phyloP scores from a whole-genome alignment of 2,797 vertebrate genomes.

The Menidia menidia region DNA sequence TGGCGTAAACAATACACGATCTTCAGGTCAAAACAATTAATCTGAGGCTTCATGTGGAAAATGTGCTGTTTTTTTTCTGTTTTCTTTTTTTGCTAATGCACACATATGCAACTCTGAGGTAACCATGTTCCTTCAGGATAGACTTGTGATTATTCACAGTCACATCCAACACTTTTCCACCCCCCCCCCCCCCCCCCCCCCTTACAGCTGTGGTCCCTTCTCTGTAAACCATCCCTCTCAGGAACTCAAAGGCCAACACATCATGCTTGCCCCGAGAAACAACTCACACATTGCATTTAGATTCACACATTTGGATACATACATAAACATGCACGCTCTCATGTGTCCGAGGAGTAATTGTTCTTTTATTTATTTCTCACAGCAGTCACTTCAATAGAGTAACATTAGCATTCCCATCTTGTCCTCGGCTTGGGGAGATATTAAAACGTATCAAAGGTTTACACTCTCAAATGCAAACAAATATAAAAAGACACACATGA shows the following conservation, averaged over 20 bases:
- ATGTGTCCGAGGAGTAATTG: neutral
- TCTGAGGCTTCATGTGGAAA: conserved; percentile 29
- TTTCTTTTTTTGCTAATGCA: conserved; percentile 11
- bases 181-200: no score
- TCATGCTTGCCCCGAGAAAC: no score
- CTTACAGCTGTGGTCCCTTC: neutral
- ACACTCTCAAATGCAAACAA: neutral
- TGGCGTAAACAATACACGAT: conserved; percentile 72
- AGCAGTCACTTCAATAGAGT: conserved; percentile 3
- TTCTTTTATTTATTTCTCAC: conserved; percentile 4
- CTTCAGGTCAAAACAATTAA: conserved; percentile 61
- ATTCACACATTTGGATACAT: conserved; percentile 15
- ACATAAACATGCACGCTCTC: neutral
- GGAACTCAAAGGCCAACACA: neutral
- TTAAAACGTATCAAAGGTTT: conserved; percentile 14
- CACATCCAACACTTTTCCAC: neutral
- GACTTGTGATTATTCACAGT: neutral
- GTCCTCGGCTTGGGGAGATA: conserved; percentile 12
- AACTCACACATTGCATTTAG: conserved; percentile 17
- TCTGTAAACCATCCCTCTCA: conserved; percentile 1
- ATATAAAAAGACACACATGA: neutral
- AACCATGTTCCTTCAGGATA: neutral
- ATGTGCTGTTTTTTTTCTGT: conserved; percentile 10
- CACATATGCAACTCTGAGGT: conserved; percentile 5
- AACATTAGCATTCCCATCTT: conserved; percentile 25